A percentile compares a stretch with the other conserved stretches of the same genome.
Conservation (phyloP, 2,888 invertebrate species). For the Autographa pulchrina region DNA sequence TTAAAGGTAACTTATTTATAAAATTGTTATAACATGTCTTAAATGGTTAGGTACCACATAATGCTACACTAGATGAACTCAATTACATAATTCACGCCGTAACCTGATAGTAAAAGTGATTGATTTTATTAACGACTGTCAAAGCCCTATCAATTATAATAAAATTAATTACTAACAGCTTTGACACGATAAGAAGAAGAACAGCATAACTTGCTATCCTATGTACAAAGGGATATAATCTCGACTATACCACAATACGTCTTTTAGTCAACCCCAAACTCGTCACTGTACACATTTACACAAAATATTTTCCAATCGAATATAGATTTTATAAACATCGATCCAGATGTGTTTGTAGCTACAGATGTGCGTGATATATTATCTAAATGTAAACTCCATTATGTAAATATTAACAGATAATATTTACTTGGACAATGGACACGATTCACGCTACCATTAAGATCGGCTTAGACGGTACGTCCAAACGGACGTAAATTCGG, state of each 20-base stretch:
- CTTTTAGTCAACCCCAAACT: neutral
- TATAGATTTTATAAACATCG: slow-evolving; percentile 53
- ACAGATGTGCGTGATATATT: slow-evolving; percentile 30
- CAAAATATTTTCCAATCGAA: slow-evolving; percentile 39
- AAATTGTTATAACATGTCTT: too few species aligned
- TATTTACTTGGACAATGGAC: slow-evolving; percentile 35
- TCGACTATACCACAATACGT: neutral
- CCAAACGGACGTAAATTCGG: neutral
- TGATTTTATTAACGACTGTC: too few species aligned
- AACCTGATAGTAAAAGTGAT: too few species aligned
- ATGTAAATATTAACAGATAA: slow-evolving; percentile 53
- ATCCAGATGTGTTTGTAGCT: slow-evolving; percentile 46
- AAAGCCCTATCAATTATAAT: neutral
- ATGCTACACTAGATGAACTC: too few species aligned
- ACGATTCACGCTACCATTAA: slow-evolving; percentile 27
- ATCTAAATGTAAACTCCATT: slow-evolving; percentile 44
- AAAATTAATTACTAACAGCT: neutral
- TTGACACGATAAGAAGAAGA: too few species aligned
- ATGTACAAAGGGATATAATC: too few species aligned
- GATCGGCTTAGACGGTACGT: neutral
- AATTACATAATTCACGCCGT: too few species aligned
- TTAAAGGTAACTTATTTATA: too few species aligned
- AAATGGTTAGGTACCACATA: too few species aligned
- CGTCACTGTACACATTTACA: slow-evolving; percentile 23
- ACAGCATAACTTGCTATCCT: too few species aligned